Conservation (phyloP, 2,888 invertebrate genomes). For the Adineta ricciae region DNA sequence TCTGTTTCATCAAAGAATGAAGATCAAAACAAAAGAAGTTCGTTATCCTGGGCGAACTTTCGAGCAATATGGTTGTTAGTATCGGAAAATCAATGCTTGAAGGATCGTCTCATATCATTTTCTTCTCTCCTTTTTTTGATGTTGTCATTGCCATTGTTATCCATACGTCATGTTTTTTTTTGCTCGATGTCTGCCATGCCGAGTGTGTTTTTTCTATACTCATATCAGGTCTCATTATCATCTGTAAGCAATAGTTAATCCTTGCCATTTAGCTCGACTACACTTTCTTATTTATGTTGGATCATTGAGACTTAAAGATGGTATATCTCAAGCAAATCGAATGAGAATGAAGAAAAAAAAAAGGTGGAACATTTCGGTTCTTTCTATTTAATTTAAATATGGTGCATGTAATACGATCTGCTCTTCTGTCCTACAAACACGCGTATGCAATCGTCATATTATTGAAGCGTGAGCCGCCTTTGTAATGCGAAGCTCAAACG, state of each 20-base stretch:
- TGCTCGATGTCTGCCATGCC: background rate
- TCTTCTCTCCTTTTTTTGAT: background rate
- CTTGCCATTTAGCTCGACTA: background rate
- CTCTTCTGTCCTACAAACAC: background rate
- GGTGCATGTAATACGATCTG: background rate
- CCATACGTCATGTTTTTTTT: background rate
- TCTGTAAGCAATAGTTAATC: constrained; percentile 1
- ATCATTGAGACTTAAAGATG: background rate
- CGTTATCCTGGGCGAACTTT: background rate
- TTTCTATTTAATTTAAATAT: background rate
- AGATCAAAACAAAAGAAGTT: background rate
- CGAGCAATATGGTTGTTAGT: background rate
- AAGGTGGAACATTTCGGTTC: background rate
- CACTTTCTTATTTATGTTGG: background rate
- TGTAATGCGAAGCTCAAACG: background rate
- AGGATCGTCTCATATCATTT: background rate
- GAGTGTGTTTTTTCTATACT: background rate
- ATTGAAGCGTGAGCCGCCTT: constrained; percentile 3
- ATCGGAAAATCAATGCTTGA: background rate
- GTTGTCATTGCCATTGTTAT: constrained; percentile 4
- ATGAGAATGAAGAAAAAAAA: background rate
- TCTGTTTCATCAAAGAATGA: background rate
- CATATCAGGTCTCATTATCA: background rate
- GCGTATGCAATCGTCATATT: background rate
- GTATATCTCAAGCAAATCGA: background rate